phyloP scores from a whole-genome alignment of 2,888 invertebrate species.

The Augochlorella aurata region DNA sequence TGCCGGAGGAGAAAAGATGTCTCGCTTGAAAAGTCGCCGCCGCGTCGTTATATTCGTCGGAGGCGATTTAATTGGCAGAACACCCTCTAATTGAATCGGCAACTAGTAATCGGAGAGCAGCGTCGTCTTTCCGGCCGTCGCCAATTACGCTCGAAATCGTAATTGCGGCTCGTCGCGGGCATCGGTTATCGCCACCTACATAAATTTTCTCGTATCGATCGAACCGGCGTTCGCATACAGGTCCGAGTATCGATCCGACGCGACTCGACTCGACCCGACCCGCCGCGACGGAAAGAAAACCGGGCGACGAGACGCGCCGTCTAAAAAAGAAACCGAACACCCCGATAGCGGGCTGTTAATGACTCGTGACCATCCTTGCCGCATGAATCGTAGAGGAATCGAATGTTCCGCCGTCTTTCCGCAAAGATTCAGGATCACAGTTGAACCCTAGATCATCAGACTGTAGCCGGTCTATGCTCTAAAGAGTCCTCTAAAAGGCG shows the following conservation, averaged over 20 bases:
- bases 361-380: not conserved
- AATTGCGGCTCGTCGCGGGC: slow-evolving; percentile 9
- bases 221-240: not conserved
- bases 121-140: slow-evolving; percentile 25
- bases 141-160: slow-evolving; percentile 39
- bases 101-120: slow-evolving; percentile 17
- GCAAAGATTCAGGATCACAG: slow-evolving; percentile 59
- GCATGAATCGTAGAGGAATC: not conserved
- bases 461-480: too few relatives aligned
- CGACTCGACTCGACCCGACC: not conserved
- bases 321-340: not conserved
- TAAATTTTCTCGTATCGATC: slow-evolving; percentile 4
- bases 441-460: slow-evolving; percentile 45
- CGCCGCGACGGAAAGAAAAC: not conserved
- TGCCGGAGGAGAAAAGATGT: not conserved
- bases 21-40: slow-evolving; percentile 18
- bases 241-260: not conserved
- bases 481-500: too few relatives aligned
- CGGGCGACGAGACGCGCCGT: not conserved
- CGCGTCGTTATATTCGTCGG: slow-evolving; percentile 25
- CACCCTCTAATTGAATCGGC: slow-evolving; percentile 30
- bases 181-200: not conserved
- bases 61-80: slow-evolving; percentile 47
- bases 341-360: not conserved
- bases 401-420: not conserved